Base-by-base conservation (phyloP, 1,140 invertebrate species). In the Macrobrachium rosenbergii region DNA sequence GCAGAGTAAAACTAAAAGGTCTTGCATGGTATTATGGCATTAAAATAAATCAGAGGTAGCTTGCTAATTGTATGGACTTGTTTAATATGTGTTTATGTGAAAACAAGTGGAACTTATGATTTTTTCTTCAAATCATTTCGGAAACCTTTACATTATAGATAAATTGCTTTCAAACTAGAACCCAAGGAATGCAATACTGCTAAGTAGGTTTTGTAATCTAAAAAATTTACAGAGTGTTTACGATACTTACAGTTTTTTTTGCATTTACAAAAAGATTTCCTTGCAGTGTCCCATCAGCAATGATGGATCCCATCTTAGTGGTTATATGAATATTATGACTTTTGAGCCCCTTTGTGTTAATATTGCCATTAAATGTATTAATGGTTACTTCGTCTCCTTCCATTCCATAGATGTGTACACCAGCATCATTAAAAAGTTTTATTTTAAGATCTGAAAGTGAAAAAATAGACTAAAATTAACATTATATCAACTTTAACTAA, bases 281-380 rank as follows among this genome's bases (percentile, higher is more conserved):
- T n/a, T 72, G 69, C 37, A 72, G 21, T 37, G 69, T 72, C 10
- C 69, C 69, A 5, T 72, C 69, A 5, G 69, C 69, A 12, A 43
- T 72, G 69, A 72, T 8, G n/a, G 23, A 16, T 43, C 69, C 69
- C 23, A 28, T 23, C 69, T 72, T 12, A 2, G 69, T 72, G 16
- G 23, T 72, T 23, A 72, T 72, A 43, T 28, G 69, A 37, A 72
- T 72, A 43, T 72, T 72, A 72, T 72, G 69, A 17, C 69, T 72
- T n/a, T 72, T 72, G 21, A 72, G 69, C 5, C 69, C 10, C 17
- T 43, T 23, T 16, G 69, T 72, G 14, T 7, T 43, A 23, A 72
- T 16, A 16, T 72, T 43, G 14, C 69, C 69, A 23, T 72, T 43
- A 23, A 28, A 23, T 72, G 69, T 72, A 16, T 23, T 72, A 43